Percentiles rank a stretch among this genome's conserved stretches.
phyloP scores from a whole-genome alignment of 2,113 vertebrate genomes.

The Zeus faber region DNA sequence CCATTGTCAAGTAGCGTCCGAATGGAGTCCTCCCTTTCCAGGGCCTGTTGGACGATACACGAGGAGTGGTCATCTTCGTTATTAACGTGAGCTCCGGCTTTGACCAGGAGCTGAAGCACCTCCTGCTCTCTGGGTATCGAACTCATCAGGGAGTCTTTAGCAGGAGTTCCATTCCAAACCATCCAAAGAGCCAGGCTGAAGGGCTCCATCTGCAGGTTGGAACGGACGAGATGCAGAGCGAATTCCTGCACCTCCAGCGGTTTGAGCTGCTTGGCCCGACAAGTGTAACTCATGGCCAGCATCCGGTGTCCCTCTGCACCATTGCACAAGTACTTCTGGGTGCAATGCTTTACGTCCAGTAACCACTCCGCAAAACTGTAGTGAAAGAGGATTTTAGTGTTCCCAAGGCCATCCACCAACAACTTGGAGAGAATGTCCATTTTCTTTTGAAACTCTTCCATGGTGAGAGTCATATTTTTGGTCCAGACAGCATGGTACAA shows the following conservation, averaged over 20 bases:
- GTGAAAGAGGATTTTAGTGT: conserved; percentile 95
- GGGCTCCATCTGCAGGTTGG: conserved; percentile 90
- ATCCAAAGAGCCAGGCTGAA: conserved; percentile 95
- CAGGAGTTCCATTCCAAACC: conserved; percentile 96
- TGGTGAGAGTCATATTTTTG: conserved; percentile 88
- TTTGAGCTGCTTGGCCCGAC: conserved; percentile 89
- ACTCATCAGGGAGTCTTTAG: conserved; percentile 90
- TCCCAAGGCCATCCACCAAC: conserved; percentile 86
- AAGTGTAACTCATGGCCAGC: conserved; percentile 97
- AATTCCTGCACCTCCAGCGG: conserved; percentile 93
- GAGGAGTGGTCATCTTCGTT: conserved; percentile 89
- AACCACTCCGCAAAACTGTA: conserved; percentile 98
- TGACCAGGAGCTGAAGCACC: conserved; percentile 91
- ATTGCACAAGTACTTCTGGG: conserved; percentile 96
- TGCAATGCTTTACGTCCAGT: conserved; percentile 96
- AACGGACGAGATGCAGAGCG: conserved; percentile 91
- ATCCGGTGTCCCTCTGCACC: conserved; percentile 94
- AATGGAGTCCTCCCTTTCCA: conserved; percentile 95
- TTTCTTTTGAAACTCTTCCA: conserved; percentile 97
- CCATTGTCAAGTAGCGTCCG: conserved; percentile 91
- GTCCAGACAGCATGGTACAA: conserved; percentile 96
- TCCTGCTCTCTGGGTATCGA: conserved; percentile 93
- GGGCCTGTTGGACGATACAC: conserved; percentile 90
- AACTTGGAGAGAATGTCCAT: conserved; percentile 95
- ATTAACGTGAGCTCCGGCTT: conserved; percentile 93